Conservation (phyloP, 2,113 vertebrate species). For the Calidris pygmaea region DNA sequence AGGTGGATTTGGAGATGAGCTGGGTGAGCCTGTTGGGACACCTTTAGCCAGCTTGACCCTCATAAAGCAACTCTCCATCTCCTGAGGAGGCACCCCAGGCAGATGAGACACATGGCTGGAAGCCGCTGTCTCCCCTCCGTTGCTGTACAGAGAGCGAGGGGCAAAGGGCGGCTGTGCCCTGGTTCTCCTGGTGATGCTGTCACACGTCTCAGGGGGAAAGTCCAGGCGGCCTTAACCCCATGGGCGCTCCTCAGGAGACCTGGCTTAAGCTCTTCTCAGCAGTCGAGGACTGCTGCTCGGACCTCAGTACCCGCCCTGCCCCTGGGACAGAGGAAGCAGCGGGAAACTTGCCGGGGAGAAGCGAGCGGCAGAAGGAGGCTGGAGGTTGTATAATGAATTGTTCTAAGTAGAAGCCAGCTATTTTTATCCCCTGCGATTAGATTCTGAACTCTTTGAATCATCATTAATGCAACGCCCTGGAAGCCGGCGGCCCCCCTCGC, state of each 20-base stretch:
- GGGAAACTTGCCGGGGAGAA: neutral
- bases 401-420: conserved; percentile 36
- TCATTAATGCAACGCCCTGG: conserved; percentile 51
- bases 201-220: rapidly evolving
- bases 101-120: neutral
- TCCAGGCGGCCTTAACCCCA: neutral
- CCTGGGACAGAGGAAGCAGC: neutral
- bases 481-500: conserved; percentile 3
- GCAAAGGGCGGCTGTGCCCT: rapidly evolving
- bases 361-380: neutral
- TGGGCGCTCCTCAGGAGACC: neutral
- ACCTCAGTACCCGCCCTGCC: neutral
- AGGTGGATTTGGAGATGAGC: neutral
- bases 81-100: neutral
- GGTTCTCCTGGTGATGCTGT: neutral
- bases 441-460: conserved; percentile 68
- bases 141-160: neutral
- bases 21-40: neutral
- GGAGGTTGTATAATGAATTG: conserved; percentile 45
- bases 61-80: neutral
- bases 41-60: too few species aligned
- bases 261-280: too few species aligned
- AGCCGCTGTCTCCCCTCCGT: neutral
- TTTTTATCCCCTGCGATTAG: conserved; percentile 58
- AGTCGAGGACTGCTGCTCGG: neutral